phyloP scores from a whole-genome alignment of 2,888 invertebrate genomes.

The Hermaeophaga mercurialis region DNA sequence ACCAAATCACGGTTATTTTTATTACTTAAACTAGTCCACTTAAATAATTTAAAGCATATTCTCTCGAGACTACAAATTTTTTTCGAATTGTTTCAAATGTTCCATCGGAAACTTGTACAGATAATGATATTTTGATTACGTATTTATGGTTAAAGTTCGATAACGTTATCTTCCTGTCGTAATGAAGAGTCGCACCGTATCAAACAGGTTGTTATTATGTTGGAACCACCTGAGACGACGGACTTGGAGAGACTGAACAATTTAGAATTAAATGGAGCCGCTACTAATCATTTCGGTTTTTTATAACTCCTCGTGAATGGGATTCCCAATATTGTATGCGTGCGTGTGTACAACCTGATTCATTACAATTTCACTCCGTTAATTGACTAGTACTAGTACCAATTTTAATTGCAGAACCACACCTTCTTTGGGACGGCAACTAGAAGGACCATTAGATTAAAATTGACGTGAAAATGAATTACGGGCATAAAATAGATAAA shows the following conservation, averaged over 20 bases:
- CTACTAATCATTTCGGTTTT: too few species aligned
- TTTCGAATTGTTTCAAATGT: neutral
- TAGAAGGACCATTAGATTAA: too few species aligned
- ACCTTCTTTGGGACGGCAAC: too few species aligned
- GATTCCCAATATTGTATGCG: slow-evolving; percentile 6
- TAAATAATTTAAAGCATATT: neutral
- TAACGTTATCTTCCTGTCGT: neutral
- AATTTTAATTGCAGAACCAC: too few species aligned
- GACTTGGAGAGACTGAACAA: neutral
- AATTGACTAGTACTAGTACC: too few species aligned
- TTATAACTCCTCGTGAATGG: slow-evolving; percentile 1
- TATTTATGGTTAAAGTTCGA: neutral
- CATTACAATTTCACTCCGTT: too few species aligned
- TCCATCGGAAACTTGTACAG: neutral
- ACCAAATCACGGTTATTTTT: slow-evolving; percentile 6
- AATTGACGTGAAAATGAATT: too few species aligned
- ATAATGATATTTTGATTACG: slow-evolving; percentile 6
- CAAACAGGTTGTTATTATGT: slow-evolving; percentile 7
- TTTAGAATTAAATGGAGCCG: too few species aligned
- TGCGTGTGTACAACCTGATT: too few species aligned
- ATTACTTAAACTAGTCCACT: slow-evolving; percentile 8
- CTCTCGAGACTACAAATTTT: too few species aligned
- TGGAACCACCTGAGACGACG: neutral
- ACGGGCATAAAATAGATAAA: too few species aligned
- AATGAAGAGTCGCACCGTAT: neutral